These are phyloP conservation scores for Thalassoma bifasciatum DNA, from an alignment of 2,113 vertebrate genomes.

Conservation along the genomic window DNA sequence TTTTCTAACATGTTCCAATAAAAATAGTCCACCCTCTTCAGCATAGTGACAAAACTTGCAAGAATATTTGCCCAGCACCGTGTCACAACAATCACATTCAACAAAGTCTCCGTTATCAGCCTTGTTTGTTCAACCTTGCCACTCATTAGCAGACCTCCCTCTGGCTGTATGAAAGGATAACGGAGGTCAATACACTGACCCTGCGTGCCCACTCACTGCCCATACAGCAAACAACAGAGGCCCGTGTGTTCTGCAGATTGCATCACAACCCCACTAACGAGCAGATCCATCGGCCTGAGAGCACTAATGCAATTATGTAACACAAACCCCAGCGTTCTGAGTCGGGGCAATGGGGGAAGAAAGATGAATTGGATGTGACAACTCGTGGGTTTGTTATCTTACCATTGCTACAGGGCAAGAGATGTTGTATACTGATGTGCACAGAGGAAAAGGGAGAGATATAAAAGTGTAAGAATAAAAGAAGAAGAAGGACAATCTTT, in stretches of 20 bases:
- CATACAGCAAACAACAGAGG: constrained; percentile 68
- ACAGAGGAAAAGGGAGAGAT: background rate
- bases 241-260: constrained; percentile 74
- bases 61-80: constrained; percentile 20
- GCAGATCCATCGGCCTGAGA: constrained; percentile 66
- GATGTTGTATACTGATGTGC: constrained; percentile 14
- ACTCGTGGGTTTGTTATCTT: constrained; percentile 51
- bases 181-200: constrained; percentile 66
- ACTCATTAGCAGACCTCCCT: constrained; percentile 77
- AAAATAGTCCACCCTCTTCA: background rate
- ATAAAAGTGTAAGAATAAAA: background rate
- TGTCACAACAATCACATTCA: constrained; percentile 55
- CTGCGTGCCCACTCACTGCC: constrained; percentile 65
- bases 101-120: constrained; percentile 67
- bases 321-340: constrained; percentile 49
- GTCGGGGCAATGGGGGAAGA: constrained; percentile 26
- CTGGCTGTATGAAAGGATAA: constrained; percentile 60
- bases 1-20: background rate
- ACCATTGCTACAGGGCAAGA: constrained; percentile 21
- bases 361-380: constrained; percentile 71
- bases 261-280: constrained; percentile 72
- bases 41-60: constrained; percentile 24
- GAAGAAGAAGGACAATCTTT: background rate
- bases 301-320: constrained; percentile 81
- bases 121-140: constrained; percentile 76